phyloP scores from a whole-genome alignment of 2,888 invertebrate species.

The Agriotes lineatus region DNA sequence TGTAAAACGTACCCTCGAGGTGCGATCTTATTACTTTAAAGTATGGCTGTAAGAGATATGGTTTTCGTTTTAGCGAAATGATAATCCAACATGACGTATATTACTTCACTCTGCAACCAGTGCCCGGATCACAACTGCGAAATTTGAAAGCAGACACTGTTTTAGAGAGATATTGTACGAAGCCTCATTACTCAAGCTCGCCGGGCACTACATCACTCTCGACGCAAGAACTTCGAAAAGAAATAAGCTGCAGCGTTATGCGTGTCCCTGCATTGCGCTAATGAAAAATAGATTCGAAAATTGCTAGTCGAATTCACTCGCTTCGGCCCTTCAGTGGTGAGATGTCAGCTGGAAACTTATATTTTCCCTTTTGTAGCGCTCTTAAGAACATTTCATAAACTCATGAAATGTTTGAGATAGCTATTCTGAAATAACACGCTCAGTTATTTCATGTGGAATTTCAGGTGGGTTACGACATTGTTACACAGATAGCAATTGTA shows the following conservation, averaged over 20 bases:
- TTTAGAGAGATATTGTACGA: slow-evolving; percentile 18
- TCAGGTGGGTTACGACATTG: too few species aligned
- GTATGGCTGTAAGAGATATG: slow-evolving; percentile 24
- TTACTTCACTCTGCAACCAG: slow-evolving; percentile 19
- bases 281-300: too few species aligned
- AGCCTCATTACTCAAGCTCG: slow-evolving; percentile 17
- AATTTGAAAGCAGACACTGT: slow-evolving; percentile 29
- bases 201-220: background rate
- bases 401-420: too few species aligned
- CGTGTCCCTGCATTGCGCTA: too few species aligned
- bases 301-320: too few species aligned
- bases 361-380: too few species aligned
- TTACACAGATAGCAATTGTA: too few species aligned
- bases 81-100: slow-evolving; percentile 24
- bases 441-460: too few species aligned
- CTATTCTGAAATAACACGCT: too few species aligned
- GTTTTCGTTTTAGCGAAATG: slow-evolving; percentile 24
- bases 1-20: slow-evolving; percentile 20
- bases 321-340: too few species aligned
- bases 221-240: background rate
- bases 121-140: slow-evolving; percentile 19
- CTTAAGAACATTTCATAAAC: too few species aligned
- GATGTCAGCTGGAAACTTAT: too few species aligned
- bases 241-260: background rate
- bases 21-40: slow-evolving; percentile 24